These are phyloP conservation scores for Drosophila subsilvestris DNA, from an alignment of 2,888 invertebrate genomes.

Conservation along the genomic window DNA sequence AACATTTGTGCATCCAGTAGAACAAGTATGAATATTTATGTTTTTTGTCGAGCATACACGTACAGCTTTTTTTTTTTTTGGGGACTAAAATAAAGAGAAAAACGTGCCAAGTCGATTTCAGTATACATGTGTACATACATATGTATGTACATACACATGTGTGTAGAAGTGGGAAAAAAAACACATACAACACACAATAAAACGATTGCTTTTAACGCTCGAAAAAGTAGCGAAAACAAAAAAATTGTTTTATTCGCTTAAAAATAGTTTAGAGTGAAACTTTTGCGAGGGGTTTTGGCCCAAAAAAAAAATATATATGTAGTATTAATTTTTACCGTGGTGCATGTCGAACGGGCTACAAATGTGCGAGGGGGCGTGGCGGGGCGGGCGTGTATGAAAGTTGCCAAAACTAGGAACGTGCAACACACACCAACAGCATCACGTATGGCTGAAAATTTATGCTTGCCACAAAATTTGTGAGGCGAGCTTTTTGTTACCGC, in stretches of 20 bases:
- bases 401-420: conserved; percentile 29
- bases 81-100: background rate
- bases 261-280: conserved; percentile 45
- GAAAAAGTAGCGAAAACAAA: conserved; percentile 24
- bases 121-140: conserved; percentile 8
- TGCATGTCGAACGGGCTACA: conserved; percentile 34
- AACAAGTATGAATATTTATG: background rate
- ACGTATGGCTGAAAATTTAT: conserved; percentile 47
- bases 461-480: conserved; percentile 32
- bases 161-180: conserved; percentile 1
- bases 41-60: background rate
- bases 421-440: conserved; percentile 31
- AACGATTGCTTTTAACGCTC: conserved; percentile 36
- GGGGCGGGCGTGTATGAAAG: background rate
- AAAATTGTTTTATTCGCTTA: conserved; percentile 41
- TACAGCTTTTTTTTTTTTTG: background rate
- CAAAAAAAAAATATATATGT: conserved; percentile 4
- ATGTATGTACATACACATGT: background rate
- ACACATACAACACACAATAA: conserved; percentile 18
- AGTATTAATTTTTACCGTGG: conserved; percentile 42
- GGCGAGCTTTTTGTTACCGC: conserved; percentile 48
- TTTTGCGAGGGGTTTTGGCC: conserved; percentile 22
- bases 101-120: conserved; percentile 7
- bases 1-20: background rate
- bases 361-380: too few relatives aligned